phyloP scores from a whole-genome alignment of 2,113 vertebrate species.

The Bubalus kerabau region DNA sequence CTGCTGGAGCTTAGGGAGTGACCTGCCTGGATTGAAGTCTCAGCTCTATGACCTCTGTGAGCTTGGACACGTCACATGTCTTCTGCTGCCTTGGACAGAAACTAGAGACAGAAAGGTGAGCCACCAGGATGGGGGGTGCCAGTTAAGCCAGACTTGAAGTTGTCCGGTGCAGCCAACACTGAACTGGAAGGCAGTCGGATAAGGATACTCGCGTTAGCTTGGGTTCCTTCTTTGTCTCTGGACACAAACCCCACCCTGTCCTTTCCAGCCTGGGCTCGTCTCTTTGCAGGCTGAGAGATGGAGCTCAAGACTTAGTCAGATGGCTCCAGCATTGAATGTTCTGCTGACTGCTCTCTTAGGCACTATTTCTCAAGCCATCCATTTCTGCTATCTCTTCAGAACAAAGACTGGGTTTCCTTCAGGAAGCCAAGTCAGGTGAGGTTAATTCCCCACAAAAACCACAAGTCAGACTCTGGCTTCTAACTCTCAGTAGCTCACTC shows the following conservation, averaged over 20 bases:
- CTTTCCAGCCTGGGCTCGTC: accelerated
- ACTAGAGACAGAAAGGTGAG: neutral
- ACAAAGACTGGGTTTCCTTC: neutral
- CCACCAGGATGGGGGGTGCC: no score
- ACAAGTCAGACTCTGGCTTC: neutral
- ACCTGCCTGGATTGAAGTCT: neutral
- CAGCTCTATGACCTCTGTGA: neutral
- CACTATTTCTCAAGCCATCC: neutral
- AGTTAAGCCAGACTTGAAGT: neutral
- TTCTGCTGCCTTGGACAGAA: neutral
- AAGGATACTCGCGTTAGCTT: no score
- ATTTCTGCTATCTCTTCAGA: neutral
- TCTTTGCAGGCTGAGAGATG: neutral
- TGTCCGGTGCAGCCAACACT: no score
- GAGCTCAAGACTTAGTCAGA: no score
- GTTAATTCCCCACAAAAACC: neutral
- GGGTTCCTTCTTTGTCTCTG: neutral
- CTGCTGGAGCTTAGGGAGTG: accelerated
- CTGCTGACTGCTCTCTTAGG: neutral
- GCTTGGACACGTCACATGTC: neutral
- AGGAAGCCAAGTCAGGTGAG: neutral
- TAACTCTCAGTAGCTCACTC: neutral
- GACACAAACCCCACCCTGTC: neutral
- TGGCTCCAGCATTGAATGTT: neutral
- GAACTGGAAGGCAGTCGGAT: accelerated